A percentile compares a stretch with the other conserved stretches of the same genome.
Evolutionary conservation across 1,140 invertebrate species (phyloP).

Genomic region (Steinernema feltiae): DNA sequence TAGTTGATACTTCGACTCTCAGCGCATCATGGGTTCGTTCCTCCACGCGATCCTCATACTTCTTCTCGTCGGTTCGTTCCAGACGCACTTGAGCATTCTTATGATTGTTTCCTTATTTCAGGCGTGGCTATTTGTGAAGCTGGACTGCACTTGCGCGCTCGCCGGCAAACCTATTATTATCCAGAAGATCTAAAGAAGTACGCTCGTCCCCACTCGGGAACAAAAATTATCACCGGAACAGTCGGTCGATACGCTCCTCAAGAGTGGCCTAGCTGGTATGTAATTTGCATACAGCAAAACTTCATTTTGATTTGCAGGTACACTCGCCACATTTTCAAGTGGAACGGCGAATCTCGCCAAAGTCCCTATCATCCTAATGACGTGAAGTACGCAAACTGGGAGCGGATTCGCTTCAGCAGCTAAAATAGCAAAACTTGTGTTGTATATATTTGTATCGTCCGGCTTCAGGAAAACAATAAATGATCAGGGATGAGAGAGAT

Average conservation of each 20-base stretch:
- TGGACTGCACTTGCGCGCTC: neutral
- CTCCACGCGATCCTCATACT: neutral
- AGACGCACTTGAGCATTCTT: neutral
- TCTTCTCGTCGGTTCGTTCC: neutral
- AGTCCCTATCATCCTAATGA: constrained; percentile 44
- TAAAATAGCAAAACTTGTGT: neutral
- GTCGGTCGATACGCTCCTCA: constrained; percentile 47
- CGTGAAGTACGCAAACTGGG: constrained; percentile 39
- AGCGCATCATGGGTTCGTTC: neutral
- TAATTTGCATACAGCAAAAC: neutral
- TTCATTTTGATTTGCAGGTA: constrained; percentile 34
- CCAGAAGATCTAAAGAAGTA: constrained; percentile 46
- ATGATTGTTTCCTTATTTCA: neutral
- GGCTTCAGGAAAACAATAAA: neutral
- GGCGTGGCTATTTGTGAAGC: neutral
- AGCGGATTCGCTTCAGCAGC: constrained; percentile 31
- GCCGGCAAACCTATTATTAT: constrained; percentile 43
- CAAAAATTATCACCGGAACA: constrained; percentile 44
- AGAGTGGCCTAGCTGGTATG: constrained; percentile 43
- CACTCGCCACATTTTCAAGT: constrained; percentile 49
- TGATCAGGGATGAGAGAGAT: neutral
- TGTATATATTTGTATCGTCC: neutral
- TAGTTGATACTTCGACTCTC: neutral
- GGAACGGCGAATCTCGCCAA: constrained; percentile 48
- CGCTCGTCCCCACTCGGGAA: constrained; percentile 44